Percentiles rank a stretch among this genome's conserved stretches.
These are phyloP conservation scores for Phoenicopterus ruber DNA, from an alignment of 2,113 vertebrate genomes.

Conservation along the genomic window DNA sequence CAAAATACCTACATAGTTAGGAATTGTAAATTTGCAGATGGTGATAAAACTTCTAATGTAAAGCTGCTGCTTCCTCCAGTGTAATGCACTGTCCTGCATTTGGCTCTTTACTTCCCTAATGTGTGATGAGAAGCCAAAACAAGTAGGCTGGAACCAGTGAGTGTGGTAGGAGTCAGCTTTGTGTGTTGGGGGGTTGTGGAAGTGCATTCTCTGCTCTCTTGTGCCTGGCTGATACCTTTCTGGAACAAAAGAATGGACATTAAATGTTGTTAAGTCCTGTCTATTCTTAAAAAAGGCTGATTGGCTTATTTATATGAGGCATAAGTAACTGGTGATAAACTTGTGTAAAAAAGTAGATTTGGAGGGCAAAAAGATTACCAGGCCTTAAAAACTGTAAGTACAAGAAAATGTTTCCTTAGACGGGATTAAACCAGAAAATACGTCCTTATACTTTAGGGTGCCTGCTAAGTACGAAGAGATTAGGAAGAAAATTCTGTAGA, in stretches of 20 bases:
- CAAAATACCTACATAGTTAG: not conserved
- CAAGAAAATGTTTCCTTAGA: not conserved
- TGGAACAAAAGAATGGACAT: not conserved
- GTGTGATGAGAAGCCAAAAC: not conserved
- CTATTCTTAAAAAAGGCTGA: not conserved
- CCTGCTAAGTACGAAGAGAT: not conserved
- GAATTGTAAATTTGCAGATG: not conserved
- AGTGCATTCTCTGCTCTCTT: not conserved
- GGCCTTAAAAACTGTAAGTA: not conserved
- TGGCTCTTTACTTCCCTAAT: not conserved
- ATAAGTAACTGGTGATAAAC: not conserved
- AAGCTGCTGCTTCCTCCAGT: not conserved
- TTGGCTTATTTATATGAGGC: not conserved
- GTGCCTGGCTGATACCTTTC: not conserved
- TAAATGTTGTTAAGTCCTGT: not conserved
- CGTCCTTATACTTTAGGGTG: not conserved
- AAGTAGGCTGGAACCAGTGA: not conserved
- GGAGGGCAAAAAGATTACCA: not conserved
- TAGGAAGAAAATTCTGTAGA: not conserved
- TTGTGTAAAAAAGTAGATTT: not conserved
- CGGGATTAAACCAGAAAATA: conserved; percentile 16
- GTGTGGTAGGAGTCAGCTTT: not conserved
- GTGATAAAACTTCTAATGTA: not conserved
- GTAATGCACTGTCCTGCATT: not conserved
- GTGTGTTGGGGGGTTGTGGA: not conserved